These are phyloP conservation scores for Thunnus albacares DNA, from an alignment of 2,797 vertebrate genomes.

Conservation along the genomic window DNA sequence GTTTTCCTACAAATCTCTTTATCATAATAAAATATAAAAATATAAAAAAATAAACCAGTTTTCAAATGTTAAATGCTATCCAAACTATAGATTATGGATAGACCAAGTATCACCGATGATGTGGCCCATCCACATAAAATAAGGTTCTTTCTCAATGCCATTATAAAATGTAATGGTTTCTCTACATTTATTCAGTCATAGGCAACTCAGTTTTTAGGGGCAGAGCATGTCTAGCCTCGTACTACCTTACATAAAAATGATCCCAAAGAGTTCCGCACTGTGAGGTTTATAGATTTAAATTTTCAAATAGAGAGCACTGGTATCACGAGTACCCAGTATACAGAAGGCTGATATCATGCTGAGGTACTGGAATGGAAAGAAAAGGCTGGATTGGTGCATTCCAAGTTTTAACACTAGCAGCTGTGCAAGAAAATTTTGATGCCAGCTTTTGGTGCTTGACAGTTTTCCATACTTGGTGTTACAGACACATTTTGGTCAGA, in stretches of 20 bases:
- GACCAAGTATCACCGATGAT: neutral
- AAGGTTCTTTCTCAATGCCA: neutral
- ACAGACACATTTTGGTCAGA: neutral
- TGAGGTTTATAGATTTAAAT: neutral
- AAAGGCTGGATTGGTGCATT: neutral
- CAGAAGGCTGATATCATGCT: neutral
- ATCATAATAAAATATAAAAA: neutral
- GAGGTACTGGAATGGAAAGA: neutral
- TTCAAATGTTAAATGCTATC: neutral
- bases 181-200: neutral
- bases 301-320: neutral
- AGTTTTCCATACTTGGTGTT: neutral
- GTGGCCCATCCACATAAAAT: neutral
- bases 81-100: neutral
- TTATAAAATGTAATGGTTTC: neutral
- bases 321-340: too few species aligned
- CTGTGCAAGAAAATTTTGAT: neutral
- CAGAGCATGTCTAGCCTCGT: neutral
- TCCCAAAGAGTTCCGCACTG: neutral
- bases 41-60: too few species aligned
- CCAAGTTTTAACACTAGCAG: neutral
- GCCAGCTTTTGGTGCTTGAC: neutral
- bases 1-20: neutral
- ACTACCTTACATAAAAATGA: neutral
- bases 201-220: neutral